Conservation (phyloP, 2,888 invertebrate species). For the Timandra comae region DNA sequence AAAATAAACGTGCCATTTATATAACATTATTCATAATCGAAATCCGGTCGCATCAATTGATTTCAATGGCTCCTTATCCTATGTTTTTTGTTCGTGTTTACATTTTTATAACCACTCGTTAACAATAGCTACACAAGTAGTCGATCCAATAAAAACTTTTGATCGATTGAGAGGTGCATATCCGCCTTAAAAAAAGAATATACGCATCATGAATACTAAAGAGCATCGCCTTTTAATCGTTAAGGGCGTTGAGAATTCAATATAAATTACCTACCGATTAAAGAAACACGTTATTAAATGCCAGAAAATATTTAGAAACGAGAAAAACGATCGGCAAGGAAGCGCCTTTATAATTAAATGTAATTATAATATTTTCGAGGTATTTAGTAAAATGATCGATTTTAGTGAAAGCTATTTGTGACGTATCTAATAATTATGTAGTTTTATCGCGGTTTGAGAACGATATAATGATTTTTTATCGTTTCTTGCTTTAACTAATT, state of each 20-base stretch:
- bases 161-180: slow-evolving; percentile 58
- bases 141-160: slow-evolving; percentile 50
- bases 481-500: slow-evolving; percentile 45
- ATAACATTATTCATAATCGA: too few species aligned
- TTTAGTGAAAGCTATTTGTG: slow-evolving; percentile 36
- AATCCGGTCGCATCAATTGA: slow-evolving; percentile 23
- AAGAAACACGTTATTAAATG: slow-evolving; percentile 54
- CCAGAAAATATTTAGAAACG: slow-evolving; percentile 41
- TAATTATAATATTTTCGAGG: slow-evolving; percentile 38
- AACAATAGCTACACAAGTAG: slow-evolving; percentile 37
- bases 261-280: slow-evolving; percentile 67
- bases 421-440: slow-evolving; percentile 38
- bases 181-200: slow-evolving; percentile 37
- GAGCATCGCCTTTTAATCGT: slow-evolving; percentile 50
- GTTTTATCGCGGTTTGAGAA: slow-evolving; percentile 45
- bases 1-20: too few species aligned
- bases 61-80: slow-evolving; percentile 25
- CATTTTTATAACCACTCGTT: slow-evolving; percentile 39
- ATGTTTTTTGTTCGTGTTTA: slow-evolving; percentile 37
- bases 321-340: slow-evolving; percentile 37
- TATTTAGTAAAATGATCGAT: slow-evolving; percentile 47
- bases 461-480: slow-evolving; percentile 50
- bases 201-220: slow-evolving; percentile 36
- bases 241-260: slow-evolving; percentile 55
- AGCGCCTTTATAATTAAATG: slow-evolving; percentile 37